Conservation (phyloP, 2,797 vertebrate genomes). For the Helicolenus hilgendorfi region DNA sequence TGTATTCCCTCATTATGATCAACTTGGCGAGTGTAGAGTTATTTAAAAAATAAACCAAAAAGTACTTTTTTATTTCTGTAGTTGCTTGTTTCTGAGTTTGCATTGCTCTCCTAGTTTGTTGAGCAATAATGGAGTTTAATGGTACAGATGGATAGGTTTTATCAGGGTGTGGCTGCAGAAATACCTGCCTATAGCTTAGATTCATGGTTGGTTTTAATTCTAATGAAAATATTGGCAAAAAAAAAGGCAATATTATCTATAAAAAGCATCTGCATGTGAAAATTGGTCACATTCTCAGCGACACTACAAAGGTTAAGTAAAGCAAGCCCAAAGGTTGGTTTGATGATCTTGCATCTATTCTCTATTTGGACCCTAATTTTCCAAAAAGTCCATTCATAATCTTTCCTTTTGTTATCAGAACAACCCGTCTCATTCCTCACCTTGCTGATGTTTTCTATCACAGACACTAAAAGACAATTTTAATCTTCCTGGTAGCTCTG, state of each 20-base stretch:
- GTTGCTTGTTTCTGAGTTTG: too few species aligned
- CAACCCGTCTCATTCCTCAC: neutral
- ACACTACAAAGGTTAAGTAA: neutral
- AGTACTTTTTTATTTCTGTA: too few species aligned
- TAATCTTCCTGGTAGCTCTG: constrained; percentile 23
- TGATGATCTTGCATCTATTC: neutral
- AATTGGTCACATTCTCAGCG: too few species aligned
- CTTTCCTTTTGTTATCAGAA: neutral
- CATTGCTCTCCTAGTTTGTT: too few species aligned
- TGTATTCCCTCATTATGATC: neutral
- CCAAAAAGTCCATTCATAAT: constrained; percentile 1
- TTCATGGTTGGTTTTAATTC: neutral
- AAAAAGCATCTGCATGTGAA: neutral
- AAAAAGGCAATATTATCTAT: neutral
- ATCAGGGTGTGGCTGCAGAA: too few species aligned
- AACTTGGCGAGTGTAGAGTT: neutral
- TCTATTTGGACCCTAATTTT: neutral
- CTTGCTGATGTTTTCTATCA: constrained; percentile 16
- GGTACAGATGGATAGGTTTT: too few species aligned
- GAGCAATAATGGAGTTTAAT: too few species aligned
- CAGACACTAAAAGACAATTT: constrained; percentile 31
- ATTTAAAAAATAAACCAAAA: neutral
- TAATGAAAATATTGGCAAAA: too few species aligned
- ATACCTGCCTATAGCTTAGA: too few species aligned
- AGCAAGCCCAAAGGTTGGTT: neutral